These are phyloP conservation scores for Pagrus major DNA, from an alignment of 2,113 vertebrate genomes.

Conservation along the genomic window DNA sequence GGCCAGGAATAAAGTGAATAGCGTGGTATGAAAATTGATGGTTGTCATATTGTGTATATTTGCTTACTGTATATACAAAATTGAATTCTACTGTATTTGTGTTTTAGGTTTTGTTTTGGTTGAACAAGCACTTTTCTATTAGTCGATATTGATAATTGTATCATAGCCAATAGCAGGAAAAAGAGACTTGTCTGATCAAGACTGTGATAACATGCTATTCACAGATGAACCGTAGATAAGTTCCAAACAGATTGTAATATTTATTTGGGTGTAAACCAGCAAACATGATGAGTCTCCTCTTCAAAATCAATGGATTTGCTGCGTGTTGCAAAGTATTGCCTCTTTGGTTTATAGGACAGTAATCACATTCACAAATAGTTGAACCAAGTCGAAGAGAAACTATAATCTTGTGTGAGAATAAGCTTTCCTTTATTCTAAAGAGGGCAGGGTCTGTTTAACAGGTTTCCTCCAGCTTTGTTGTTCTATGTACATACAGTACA, in stretches of 20 bases:
- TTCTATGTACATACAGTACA: neutral
- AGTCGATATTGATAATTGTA: neutral
- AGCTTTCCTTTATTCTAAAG: neutral
- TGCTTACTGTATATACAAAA: too few relatives aligned
- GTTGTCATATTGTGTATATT: too few relatives aligned
- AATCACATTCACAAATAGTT: neutral
- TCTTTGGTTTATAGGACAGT: neutral
- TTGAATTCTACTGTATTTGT: too few relatives aligned
- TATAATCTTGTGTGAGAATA: neutral
- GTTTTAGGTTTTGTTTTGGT: too few relatives aligned
- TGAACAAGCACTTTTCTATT: too few relatives aligned
- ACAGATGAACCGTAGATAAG: neutral
- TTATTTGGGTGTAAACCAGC: neutral
- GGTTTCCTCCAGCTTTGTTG: neutral
- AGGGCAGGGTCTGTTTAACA: neutral
- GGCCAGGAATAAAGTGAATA: too few relatives aligned
- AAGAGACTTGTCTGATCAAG: neutral
- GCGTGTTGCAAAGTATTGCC: neutral
- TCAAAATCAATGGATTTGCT: neutral
- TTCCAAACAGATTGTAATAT: constrained; percentile 1
- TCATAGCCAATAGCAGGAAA: neutral
- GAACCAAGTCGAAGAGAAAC: neutral
- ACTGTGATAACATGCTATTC: neutral
- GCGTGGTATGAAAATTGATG: too few relatives aligned
- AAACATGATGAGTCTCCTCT: neutral